phyloP scores from a whole-genome alignment of 2,113 vertebrate genomes.

The Coregonus clupeaformis region DNA sequence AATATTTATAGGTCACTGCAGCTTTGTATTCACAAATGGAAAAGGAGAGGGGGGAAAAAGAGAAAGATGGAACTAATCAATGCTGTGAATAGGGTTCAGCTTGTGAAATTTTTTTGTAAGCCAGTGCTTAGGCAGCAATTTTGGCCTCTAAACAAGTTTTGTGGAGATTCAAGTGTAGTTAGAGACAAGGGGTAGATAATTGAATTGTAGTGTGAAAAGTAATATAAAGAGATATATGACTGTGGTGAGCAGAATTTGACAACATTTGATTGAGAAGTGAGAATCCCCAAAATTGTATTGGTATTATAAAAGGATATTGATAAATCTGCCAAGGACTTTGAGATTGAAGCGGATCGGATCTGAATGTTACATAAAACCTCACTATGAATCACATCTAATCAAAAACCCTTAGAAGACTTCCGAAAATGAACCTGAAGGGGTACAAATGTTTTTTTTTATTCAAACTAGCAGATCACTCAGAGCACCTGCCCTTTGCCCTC shows the following conservation, averaged over 20 bases:
- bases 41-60: conserved; percentile 60
- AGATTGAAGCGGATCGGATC: conserved; percentile 20
- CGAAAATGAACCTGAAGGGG: conserved; percentile 43
- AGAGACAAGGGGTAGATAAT: conserved; percentile 55
- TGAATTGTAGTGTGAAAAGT: conserved; percentile 40
- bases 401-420: conserved; percentile 29
- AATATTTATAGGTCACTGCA: conserved; percentile 79
- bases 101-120: conserved; percentile 56
- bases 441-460: conserved; percentile 36
- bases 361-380: conserved; percentile 14
- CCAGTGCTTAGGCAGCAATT: conserved; percentile 67
- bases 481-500: neutral
- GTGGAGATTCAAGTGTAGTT: conserved; percentile 43
- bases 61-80: conserved; percentile 70
- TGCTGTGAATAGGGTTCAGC: conserved; percentile 65
- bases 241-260: conserved; percentile 37
- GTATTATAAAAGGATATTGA: conserved; percentile 48
- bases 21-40: conserved; percentile 76
- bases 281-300: conserved; percentile 53
- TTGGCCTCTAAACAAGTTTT: conserved; percentile 70
- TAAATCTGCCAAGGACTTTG: conserved; percentile 31
- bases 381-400: conserved; percentile 31
- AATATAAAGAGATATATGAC: conserved; percentile 42
- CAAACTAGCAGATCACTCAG: conserved; percentile 56
- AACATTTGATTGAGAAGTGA: conserved; percentile 35